A percentile compares a stretch with the other conserved stretches of the same genome.
These are phyloP conservation scores for Tachina grossa DNA, from an alignment of 2,888 invertebrate genomes.

Conservation along the genomic window DNA sequence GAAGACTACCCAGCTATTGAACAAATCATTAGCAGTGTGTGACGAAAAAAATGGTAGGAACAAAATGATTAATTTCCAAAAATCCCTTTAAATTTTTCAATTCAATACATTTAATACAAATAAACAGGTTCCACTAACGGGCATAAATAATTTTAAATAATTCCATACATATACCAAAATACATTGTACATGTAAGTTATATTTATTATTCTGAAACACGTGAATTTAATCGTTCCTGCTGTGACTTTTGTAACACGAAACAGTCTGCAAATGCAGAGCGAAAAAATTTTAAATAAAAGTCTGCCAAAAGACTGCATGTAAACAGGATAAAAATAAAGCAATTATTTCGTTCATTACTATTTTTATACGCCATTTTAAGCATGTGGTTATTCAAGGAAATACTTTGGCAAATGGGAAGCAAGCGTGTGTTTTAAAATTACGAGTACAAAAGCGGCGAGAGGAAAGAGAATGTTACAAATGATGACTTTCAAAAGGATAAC, in stretches of 20 bases:
- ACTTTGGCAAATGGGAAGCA: slow-evolving; percentile 48
- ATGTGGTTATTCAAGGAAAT: slow-evolving; percentile 62
- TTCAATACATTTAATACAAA: background rate
- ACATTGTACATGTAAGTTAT: background rate
- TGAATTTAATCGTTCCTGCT: slow-evolving; percentile 69
- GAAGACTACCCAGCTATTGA: too few relatives aligned
- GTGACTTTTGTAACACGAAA: slow-evolving; percentile 27
- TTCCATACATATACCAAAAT: background rate
- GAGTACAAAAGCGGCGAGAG: background rate
- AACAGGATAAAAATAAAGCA: slow-evolving; percentile 69
- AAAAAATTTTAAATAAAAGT: slow-evolving; percentile 21
- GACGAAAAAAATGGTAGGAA: too few relatives aligned
- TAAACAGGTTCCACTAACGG: background rate
- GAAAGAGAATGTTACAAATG: slow-evolving; percentile 21
- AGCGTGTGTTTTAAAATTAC: slow-evolving; percentile 34
- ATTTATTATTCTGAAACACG: slow-evolving; percentile 50
- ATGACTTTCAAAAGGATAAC: slow-evolving; percentile 21
- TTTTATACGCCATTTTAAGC: slow-evolving; percentile 63
- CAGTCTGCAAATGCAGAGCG: slow-evolving; percentile 14
- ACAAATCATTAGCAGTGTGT: too few relatives aligned
- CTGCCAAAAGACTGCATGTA: slow-evolving; percentile 63
- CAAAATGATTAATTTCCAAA: too few relatives aligned
- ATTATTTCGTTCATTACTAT: slow-evolving; percentile 64
- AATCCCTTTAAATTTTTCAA: background rate
- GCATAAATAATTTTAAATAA: background rate